Evolutionary conservation across 2,113 vertebrate species (phyloP).

Genomic region (Gallinago paraguaiae): DNA sequence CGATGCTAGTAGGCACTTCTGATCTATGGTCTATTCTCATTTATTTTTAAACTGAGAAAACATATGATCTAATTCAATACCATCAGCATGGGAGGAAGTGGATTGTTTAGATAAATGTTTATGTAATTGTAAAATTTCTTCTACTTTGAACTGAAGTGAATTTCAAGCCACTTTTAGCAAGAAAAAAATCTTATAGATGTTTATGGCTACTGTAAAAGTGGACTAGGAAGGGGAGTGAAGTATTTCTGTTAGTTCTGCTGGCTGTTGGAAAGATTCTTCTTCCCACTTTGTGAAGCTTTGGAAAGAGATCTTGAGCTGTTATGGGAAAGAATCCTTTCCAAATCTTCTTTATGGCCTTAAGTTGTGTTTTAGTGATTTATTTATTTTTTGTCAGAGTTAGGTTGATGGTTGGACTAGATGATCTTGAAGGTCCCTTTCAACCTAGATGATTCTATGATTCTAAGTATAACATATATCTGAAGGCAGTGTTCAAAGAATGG

Average conservation of each 20-base stretch:
- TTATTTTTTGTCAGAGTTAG: no score
- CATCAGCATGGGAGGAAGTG: background rate
- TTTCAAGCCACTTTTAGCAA: background rate
- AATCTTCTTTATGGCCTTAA: background rate
- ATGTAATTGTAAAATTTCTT: background rate
- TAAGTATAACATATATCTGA: background rate
- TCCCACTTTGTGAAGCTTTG: background rate
- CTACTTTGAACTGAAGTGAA: background rate
- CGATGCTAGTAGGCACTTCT: background rate
- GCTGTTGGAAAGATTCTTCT: background rate
- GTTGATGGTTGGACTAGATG: no score
- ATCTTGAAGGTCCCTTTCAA: no score
- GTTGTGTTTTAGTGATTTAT: no score
- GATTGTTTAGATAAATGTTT: background rate
- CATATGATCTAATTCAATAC: background rate
- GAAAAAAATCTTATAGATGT: background rate
- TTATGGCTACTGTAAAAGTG: background rate
- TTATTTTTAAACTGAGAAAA: background rate
- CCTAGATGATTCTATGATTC: no score
- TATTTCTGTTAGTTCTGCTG: background rate
- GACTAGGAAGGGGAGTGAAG: background rate
- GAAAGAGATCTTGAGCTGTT: background rate
- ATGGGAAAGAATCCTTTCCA: background rate
- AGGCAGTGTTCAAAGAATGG: background rate
- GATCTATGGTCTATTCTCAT: background rate